Conservation (phyloP, 2,888 invertebrate species). For the Cecidostiba fungosa region DNA sequence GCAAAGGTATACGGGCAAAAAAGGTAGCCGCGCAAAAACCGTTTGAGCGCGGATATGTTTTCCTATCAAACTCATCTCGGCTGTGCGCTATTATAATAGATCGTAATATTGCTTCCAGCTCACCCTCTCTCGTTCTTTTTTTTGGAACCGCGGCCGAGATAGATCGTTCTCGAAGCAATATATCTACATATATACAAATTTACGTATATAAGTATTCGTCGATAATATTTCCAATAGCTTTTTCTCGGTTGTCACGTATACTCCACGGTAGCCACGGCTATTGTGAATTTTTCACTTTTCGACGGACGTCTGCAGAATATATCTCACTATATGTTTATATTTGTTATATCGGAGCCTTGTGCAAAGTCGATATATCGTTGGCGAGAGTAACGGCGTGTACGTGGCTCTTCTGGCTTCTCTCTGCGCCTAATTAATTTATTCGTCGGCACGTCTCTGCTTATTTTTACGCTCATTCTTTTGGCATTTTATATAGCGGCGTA, state of each 20-base stretch:
- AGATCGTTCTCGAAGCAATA: no score
- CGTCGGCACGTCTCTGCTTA: constrained; percentile 10
- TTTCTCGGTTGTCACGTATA: no score
- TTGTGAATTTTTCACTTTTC: background rate
- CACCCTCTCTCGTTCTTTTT: no score
- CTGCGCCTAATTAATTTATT: constrained; percentile 24
- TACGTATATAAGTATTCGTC: background rate
- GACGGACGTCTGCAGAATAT: background rate
- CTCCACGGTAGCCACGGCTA: no score
- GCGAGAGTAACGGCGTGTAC: background rate
- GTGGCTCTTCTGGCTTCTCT: background rate
- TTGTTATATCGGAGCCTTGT: background rate
- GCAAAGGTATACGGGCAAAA: background rate
- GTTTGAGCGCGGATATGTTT: background rate
- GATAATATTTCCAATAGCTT: constrained; percentile 22
- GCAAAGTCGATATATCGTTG: background rate
- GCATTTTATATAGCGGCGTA: background rate
- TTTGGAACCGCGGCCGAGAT: no score
- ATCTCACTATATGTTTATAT: background rate
- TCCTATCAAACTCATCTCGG: constrained; percentile 8
- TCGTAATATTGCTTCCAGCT: no score
- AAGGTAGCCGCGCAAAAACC: background rate
- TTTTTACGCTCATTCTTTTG: background rate
- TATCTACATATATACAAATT: no score
- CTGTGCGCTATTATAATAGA: no score